A percentile compares a stretch with the other conserved stretches of the same genome.
Conservation (phyloP, 1,140 invertebrate genomes). For the Meloidogyne chitwoodi region DNA sequence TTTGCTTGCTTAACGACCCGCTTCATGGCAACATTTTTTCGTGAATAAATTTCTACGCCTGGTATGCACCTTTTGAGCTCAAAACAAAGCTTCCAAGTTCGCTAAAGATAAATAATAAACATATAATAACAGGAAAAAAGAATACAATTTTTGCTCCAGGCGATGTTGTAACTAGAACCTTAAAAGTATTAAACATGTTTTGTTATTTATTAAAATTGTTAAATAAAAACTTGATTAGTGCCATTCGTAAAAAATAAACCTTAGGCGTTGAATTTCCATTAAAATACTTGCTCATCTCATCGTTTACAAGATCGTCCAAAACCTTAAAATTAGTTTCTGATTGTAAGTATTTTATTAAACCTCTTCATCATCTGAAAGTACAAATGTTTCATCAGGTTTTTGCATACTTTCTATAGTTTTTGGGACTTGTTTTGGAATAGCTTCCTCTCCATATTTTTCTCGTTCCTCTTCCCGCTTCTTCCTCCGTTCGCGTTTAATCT, state of each 20-base stretch:
- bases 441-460: slow-evolving; percentile 53
- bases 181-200: no score
- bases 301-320: slow-evolving; percentile 72
- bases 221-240: no score
- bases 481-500: slow-evolving; percentile 56
- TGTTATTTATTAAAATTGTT: no score
- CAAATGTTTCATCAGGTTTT: slow-evolving; percentile 83
- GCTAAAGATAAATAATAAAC: slow-evolving; percentile 63
- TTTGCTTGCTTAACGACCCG: slow-evolving; percentile 63
- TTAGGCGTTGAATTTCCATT: slow-evolving; percentile 80
- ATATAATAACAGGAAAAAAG: not conserved
- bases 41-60: slow-evolving; percentile 75
- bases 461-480: slow-evolving; percentile 49
- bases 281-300: slow-evolving; percentile 84
- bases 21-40: slow-evolving; percentile 82
- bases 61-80: slow-evolving; percentile 85
- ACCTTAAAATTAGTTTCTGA: slow-evolving; percentile 45
- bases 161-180: slow-evolving; percentile 84
- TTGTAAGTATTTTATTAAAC: slow-evolving; percentile 65
- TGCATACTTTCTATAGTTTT: slow-evolving; percentile 86
- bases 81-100: slow-evolving; percentile 84
- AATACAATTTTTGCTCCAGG: slow-evolving; percentile 78
- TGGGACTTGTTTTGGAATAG: slow-evolving; percentile 71
- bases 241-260: no score
- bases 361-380: slow-evolving; percentile 72